These are phyloP conservation scores for Ahaetulla prasina DNA, from an alignment of 2,113 vertebrate species.

Conservation along the genomic window DNA sequence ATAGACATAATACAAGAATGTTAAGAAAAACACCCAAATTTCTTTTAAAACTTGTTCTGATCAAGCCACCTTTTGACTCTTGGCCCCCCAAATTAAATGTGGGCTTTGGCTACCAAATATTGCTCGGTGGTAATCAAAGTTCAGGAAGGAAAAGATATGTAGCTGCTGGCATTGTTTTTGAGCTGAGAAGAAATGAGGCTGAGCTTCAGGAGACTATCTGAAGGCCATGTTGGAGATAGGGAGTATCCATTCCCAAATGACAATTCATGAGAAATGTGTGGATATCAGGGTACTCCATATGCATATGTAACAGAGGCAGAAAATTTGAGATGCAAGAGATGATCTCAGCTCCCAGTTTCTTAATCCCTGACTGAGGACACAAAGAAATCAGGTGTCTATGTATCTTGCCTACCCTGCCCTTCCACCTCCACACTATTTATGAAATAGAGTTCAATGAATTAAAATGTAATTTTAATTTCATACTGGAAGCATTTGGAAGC, in stretches of 20 bases:
- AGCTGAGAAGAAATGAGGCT: not conserved
- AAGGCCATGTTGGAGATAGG: not conserved
- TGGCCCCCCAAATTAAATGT: not conserved
- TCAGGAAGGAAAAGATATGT: not conserved
- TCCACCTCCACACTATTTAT: slow-evolving; percentile 9
- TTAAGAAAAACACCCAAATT: not conserved
- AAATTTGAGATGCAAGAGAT: not conserved
- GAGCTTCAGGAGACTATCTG: not conserved
- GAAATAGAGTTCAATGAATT: slow-evolving; percentile 9
- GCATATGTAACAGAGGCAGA: not conserved
- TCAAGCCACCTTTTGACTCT: not conserved
- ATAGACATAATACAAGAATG: not conserved
- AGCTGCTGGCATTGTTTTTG: not conserved
- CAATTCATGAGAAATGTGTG: not conserved
- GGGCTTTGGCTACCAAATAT: not conserved
- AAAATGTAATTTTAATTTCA: slow-evolving; percentile 42
- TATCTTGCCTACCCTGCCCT: not conserved
- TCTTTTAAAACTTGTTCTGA: not conserved
- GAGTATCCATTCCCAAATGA: not conserved
- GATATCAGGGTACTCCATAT: not conserved
- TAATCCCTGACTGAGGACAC: slow-evolving; percentile 23
- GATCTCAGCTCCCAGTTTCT: slow-evolving; percentile 24
- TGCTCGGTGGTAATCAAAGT: not conserved
- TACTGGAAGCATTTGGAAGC: slow-evolving; percentile 42
- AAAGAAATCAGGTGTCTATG: not conserved